Conservation (phyloP, 2,113 vertebrate species). For the Epinephelus fuscoguttatus region DNA sequence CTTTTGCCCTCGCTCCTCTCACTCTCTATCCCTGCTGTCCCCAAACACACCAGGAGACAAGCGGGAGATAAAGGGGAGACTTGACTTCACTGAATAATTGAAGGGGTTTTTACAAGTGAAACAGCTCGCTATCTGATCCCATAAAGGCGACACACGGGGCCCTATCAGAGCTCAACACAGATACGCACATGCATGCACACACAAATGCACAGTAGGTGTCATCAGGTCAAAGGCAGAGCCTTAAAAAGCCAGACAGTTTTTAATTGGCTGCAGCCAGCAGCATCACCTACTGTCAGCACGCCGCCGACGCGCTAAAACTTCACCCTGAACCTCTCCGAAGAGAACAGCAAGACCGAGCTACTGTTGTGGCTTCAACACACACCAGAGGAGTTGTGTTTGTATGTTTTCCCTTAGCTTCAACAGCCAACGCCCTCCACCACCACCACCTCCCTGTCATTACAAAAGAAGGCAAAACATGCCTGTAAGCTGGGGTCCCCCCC, state of each 20-base stretch:
- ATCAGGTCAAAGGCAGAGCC: constrained; percentile 20
- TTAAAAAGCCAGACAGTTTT: constrained; percentile 32
- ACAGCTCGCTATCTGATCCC: constrained; percentile 79
- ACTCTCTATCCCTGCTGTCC: constrained; percentile 46
- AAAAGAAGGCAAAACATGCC: constrained; percentile 56
- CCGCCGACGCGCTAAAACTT: not conserved
- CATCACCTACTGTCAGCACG: constrained; percentile 23
- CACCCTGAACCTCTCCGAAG: constrained; percentile 19
- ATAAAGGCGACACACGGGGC: constrained; percentile 59
- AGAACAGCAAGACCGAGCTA: constrained; percentile 28
- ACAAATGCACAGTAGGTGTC: constrained; percentile 43
- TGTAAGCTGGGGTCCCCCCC: constrained; percentile 67
- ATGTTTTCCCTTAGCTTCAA: constrained; percentile 26
- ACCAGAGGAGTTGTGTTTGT: constrained; percentile 37
- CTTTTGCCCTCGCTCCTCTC: constrained; percentile 25
- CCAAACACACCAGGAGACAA: constrained; percentile 72
- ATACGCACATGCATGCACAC: constrained; percentile 24
- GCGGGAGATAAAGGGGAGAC: constrained; percentile 80
- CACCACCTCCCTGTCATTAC: constrained; percentile 10
- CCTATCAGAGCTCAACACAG: constrained; percentile 49
- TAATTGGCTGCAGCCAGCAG: constrained; percentile 39
- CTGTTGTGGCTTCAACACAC: constrained; percentile 25
- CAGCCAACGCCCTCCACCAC: not conserved
- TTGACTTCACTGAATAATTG: constrained; percentile 86
- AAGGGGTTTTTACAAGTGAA: constrained; percentile 80